phyloP scores from a whole-genome alignment of 92 coral and sea anemone genomes.

The Metridium senile region DNA sequence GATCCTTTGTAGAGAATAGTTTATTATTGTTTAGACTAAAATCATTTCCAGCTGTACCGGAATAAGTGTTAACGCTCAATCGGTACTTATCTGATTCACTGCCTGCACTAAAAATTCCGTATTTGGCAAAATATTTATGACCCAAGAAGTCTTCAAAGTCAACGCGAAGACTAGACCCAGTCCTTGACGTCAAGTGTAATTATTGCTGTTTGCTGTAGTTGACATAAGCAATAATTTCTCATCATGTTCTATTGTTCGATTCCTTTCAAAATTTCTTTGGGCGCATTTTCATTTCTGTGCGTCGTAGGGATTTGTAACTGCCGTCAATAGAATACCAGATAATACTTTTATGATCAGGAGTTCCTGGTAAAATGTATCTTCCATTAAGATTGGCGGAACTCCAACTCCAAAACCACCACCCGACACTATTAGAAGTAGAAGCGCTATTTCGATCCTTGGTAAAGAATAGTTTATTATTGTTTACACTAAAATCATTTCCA shows the following conservation, averaged over 20 bases:
- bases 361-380: background rate
- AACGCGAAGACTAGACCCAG: slow-evolving; percentile 39
- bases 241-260: too few relatives aligned
- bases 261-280: too few relatives aligned
- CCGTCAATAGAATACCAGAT: background rate
- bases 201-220: too few relatives aligned
- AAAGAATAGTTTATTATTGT: too few relatives aligned
- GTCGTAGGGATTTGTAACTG: background rate
- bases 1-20: background rate
- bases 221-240: too few relatives aligned
- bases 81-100: background rate
- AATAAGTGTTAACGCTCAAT: background rate
- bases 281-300: background rate
- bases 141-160: too few relatives aligned
- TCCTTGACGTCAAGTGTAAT: slow-evolving; percentile 37
- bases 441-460: background rate
- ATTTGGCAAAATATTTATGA: too few relatives aligned
- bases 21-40: too few relatives aligned
- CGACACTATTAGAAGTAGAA: too few relatives aligned
- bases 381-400: background rate
- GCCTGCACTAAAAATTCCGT: background rate
- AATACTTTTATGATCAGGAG: background rate
- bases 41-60: background rate
- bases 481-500: too few relatives aligned
- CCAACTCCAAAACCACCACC: background rate